Evolutionary conservation across 2,888 invertebrate genomes (phyloP).

Genomic region (Lasioglossum villosulum): DNA sequence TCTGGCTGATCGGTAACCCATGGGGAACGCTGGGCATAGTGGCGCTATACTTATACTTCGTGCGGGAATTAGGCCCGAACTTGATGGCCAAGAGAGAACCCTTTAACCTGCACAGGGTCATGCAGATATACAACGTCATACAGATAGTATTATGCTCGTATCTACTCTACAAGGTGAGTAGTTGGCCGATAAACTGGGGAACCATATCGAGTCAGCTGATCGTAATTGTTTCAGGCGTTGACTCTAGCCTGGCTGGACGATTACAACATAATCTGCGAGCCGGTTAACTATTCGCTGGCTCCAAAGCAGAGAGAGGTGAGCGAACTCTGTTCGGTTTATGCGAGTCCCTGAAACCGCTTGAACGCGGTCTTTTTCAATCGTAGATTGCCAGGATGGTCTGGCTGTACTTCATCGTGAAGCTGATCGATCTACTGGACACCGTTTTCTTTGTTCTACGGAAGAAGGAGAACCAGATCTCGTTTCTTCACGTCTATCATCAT

Average conservation of each 20-base stretch:
- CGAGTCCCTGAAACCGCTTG: background rate
- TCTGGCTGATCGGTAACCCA: constrained; percentile 89
- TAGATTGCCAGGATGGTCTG: constrained; percentile 87
- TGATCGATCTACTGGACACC: constrained; percentile 91
- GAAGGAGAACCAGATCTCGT: constrained; percentile 92
- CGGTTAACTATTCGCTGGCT: constrained; percentile 88
- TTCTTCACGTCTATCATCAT: constrained; percentile 95
- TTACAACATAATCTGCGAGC: constrained; percentile 90
- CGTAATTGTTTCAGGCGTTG: constrained; percentile 67
- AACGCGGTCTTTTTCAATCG: background rate
- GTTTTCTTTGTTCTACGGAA: constrained; percentile 94
- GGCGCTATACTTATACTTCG: constrained; percentile 89
- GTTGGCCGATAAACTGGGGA: background rate
- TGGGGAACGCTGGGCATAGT: constrained; percentile 86
- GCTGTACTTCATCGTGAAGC: constrained; percentile 89
- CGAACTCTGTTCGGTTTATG: background rate
- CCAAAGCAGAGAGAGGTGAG: constrained; percentile 87
- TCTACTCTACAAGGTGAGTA: constrained; percentile 83
- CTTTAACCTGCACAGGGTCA: constrained; percentile 87
- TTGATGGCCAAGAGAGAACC: constrained; percentile 89
- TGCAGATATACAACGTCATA: constrained; percentile 89
- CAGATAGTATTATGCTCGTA: constrained; percentile 88
- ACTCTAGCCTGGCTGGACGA: constrained; percentile 79
- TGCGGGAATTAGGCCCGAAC: constrained; percentile 89
- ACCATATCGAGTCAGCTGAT: background rate